phyloP scores from a whole-genome alignment of 2,113 vertebrate genomes.

The Cyprinodon tularosa region DNA sequence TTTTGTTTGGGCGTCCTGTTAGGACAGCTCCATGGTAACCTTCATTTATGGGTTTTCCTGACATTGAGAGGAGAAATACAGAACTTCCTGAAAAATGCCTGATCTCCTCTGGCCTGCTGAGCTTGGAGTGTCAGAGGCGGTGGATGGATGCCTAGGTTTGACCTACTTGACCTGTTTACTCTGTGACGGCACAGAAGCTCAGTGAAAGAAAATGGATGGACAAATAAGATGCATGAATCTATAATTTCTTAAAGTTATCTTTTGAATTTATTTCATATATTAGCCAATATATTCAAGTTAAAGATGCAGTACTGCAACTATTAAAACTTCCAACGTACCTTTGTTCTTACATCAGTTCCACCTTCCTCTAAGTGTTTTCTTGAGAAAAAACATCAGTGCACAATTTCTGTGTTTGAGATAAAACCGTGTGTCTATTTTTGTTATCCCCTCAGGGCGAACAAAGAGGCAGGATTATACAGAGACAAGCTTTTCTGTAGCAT shows the following conservation, averaged over 20 bases:
- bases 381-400: conserved; percentile 49
- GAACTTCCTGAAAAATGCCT: no score
- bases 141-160: background rate
- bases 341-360: conserved; percentile 53
- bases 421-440: conserved; percentile 63
- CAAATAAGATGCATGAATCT: background rate
- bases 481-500: conserved; percentile 53
- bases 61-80: no score
- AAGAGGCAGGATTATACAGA: conserved; percentile 47
- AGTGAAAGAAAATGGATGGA: background rate
- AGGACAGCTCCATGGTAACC: no score
- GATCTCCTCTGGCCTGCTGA: no score
- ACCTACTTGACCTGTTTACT: background rate
- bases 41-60: no score
- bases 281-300: conserved; percentile 31
- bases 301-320: conserved; percentile 38
- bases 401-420: conserved; percentile 45
- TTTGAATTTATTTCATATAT: conserved; percentile 39
- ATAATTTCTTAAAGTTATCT: conserved; percentile 1
- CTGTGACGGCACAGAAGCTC: background rate
- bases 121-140: no score
- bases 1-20: background rate
- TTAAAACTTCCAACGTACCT: conserved; percentile 20
- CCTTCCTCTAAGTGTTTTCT: conserved; percentile 34
- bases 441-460: conserved; percentile 57